Percentiles rank a stretch among this genome's conserved stretches.
phyloP scores from a whole-genome alignment of 2,888 invertebrate species.

The Liodrosophila aerea region DNA sequence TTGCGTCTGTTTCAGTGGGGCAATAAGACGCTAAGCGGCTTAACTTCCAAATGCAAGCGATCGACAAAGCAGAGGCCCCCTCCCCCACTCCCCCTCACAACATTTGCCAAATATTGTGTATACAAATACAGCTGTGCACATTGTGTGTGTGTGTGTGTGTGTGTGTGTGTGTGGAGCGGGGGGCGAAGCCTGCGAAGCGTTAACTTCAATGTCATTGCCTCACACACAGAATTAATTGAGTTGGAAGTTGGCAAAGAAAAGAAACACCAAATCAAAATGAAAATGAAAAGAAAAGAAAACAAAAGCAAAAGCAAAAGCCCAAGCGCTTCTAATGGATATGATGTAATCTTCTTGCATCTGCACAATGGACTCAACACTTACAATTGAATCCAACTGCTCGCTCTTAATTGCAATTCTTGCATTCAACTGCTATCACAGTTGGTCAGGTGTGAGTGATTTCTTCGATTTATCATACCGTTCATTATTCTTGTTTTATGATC shows the following conservation, averaged over 20 bases:
- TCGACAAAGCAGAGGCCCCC: constrained; percentile 12
- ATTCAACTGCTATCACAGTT: constrained; percentile 18
- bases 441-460: constrained; percentile 24
- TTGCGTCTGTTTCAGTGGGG: constrained; percentile 22
- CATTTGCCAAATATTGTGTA: constrained; percentile 34
- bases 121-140: constrained; percentile 49
- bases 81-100: not conserved
- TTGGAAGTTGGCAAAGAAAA: constrained; percentile 24
- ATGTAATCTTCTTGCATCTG: constrained; percentile 52
- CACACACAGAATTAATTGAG: constrained; percentile 33
- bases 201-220: constrained; percentile 61
- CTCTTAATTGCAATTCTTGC: constrained; percentile 43
- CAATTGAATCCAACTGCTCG: too few relatives aligned
- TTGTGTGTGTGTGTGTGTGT: constrained; percentile 14
- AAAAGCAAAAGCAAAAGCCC: constrained; percentile 2
- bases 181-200: constrained; percentile 37
- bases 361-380: constrained; percentile 42
- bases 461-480: constrained; percentile 33
- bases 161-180: not conserved
- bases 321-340: constrained; percentile 50
- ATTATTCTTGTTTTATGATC: constrained; percentile 33
- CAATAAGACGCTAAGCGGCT: constrained; percentile 46
- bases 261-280: too few relatives aligned
- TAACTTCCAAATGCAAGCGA: constrained; percentile 34
- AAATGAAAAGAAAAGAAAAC: not conserved